Conservation (phyloP, 2,113 vertebrate genomes). For the Hydrochoerus hydrochaeris region DNA sequence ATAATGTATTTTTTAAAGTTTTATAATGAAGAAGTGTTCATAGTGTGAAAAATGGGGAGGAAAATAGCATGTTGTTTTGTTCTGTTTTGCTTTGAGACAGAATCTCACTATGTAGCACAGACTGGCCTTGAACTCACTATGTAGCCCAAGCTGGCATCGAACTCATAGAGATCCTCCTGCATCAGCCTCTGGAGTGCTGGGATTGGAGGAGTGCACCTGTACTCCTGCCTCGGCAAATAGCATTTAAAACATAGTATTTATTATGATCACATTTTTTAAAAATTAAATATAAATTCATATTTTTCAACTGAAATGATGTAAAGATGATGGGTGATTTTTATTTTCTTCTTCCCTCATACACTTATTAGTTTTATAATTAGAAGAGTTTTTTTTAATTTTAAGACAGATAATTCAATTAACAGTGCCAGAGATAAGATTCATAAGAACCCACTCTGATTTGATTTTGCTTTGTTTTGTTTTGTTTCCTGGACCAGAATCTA, state of each 20-base stretch:
- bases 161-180: background rate
- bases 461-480: background rate
- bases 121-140: background rate
- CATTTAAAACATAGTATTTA: background rate
- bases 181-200: background rate
- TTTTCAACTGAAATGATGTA: background rate
- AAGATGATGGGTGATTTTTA: background rate
- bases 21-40: background rate
- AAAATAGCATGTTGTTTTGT: background rate
- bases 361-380: background rate
- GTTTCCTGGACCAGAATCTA: constrained; percentile 1
- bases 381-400: background rate
- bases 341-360: constrained; percentile 40
- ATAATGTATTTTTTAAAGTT: background rate
- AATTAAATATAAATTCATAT: background rate
- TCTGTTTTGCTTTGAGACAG: background rate
- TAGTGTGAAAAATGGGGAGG: background rate
- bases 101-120: background rate
- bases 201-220: background rate
- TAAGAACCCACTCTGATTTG: constrained; percentile 15
- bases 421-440: background rate
- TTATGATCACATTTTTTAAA: background rate
- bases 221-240: background rate
- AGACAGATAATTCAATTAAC: background rate
- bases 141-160: background rate